A percentile compares a stretch with the other conserved stretches of the same genome.
Conservation (phyloP, 2,113 vertebrate species). For the Martes martes region DNA sequence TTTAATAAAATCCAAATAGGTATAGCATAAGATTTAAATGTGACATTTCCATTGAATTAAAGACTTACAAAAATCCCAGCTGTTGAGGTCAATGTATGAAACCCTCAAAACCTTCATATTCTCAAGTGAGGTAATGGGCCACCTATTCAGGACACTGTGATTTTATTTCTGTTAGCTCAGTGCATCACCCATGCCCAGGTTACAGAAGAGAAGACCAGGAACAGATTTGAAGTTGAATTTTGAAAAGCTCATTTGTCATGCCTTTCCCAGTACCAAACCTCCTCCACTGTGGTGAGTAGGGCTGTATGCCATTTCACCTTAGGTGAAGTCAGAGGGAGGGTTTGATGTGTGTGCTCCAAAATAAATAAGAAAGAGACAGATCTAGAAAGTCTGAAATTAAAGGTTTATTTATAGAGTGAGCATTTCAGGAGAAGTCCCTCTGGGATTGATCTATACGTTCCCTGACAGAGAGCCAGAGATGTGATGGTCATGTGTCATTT, state of each 20-base stretch:
- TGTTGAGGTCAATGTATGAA: neutral
- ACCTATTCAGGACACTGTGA: neutral
- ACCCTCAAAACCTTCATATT: neutral
- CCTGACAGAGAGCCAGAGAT: neutral
- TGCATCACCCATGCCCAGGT: neutral
- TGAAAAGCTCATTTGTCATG: neutral
- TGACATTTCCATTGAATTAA: neutral
- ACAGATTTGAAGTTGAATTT: neutral
- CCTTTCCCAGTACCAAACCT: neutral
- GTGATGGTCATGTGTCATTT: neutral
- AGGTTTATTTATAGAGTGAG: neutral
- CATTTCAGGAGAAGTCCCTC: neutral
- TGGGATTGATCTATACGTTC: neutral
- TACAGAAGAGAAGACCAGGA: neutral
- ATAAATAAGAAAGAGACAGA: neutral
- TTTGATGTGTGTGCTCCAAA: neutral
- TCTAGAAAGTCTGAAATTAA: neutral
- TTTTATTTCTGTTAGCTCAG: neutral
- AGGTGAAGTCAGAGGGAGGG: neutral
- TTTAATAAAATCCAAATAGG: neutral
- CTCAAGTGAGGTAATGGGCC: neutral
- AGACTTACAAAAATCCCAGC: neutral
- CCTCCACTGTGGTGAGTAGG: neutral
- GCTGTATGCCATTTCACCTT: neutral
- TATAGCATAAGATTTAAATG: neutral